Percentiles rank a stretch among this genome's conserved stretches.
These are phyloP conservation scores for Verasper variegatus DNA, from an alignment of 2,113 vertebrate species.

Conservation along the genomic window DNA sequence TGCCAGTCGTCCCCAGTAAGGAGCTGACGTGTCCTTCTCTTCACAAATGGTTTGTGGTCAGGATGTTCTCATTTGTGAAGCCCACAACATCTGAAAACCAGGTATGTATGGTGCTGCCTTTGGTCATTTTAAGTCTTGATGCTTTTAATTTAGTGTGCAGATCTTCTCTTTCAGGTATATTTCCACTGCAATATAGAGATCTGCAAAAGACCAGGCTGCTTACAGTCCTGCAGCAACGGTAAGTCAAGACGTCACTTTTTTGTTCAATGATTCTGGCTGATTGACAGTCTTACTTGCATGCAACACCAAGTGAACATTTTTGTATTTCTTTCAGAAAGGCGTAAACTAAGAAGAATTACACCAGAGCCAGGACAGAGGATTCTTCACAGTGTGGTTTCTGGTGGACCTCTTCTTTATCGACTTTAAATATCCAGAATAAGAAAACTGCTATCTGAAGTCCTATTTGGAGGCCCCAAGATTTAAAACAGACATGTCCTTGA, in stretches of 20 bases:
- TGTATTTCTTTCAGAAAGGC: constrained; percentile 27
- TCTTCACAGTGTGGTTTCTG: constrained; percentile 22
- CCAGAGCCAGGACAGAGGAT: not conserved
- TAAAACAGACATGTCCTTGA: not conserved
- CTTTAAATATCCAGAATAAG: constrained; percentile 8
- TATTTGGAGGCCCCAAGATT: not conserved
- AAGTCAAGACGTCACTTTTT: not conserved
- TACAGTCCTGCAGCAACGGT: constrained; percentile 50
- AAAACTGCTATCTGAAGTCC: not conserved
- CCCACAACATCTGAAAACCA: constrained; percentile 25
- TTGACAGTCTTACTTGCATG: not conserved
- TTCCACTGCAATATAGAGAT: constrained; percentile 65
- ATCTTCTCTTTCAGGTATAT: constrained; percentile 47
- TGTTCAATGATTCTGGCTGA: not conserved
- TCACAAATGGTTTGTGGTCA: constrained; percentile 76
- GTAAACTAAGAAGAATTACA: constrained; percentile 24
- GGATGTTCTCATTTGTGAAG: constrained; percentile 77
- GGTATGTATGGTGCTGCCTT: constrained; percentile 28
- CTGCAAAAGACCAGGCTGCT: constrained; percentile 61
- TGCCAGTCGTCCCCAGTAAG: constrained; percentile 33
- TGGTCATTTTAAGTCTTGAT: not conserved
- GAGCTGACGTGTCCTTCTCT: constrained; percentile 67
- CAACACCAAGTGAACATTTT: not conserved
- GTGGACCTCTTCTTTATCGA: constrained; percentile 41
- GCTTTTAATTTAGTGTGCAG: not conserved